Evolutionary conservation across 2,888 invertebrate genomes (phyloP), one percentile per base, ranked within the genome.

Genomic region (Dioctria linearis): DNA sequence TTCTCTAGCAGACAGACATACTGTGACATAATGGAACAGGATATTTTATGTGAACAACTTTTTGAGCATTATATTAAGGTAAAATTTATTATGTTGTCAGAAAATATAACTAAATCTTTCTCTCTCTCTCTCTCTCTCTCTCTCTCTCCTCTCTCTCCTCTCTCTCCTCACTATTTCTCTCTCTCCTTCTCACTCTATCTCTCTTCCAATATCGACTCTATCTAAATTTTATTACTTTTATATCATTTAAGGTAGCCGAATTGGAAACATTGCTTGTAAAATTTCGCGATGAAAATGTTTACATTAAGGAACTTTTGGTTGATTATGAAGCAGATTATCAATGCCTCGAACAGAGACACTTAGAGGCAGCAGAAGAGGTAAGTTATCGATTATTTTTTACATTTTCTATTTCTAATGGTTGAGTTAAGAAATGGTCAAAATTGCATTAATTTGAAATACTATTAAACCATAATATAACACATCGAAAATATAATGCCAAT

Each of bases 251-350:
- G 81, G 25, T 57, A 59, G 61, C 79, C 25, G 69, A n/a, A 3
- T 51, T 69, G 59, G 81, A 81, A 25, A 63, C 42, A 43, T 37
- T 9, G 9, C 4, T 78, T 40, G 2, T 80, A 49, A 25, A 67
- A 49, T n/a, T 78, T 6, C 80, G 78, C 3, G 82, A 82, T 61
- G 82, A 82, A 57, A 82, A 82, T 54, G 1, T 80, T 11, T 39
- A 5, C 4, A 39, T 80, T 5, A 82, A 82, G n/a, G 82, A 82
- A 63, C 11, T 71, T 9, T 39, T 82, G 42, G 65, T 78, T n/a
- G 78, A 78, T 51, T 71, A 63, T 5, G 82, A 80, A 73, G 63
- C 71, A 9, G 71, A 78, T 40, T 80, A 57, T 25, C 69, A 67
- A 8, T 49, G 25, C 25, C 43, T 82, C 4, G 57, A 82, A n/a